A percentile compares a stretch with the other conserved stretches of the same genome.
Conservation (phyloP, 2,797 vertebrate genomes). For the Sebastes taczanowskii region DNA sequence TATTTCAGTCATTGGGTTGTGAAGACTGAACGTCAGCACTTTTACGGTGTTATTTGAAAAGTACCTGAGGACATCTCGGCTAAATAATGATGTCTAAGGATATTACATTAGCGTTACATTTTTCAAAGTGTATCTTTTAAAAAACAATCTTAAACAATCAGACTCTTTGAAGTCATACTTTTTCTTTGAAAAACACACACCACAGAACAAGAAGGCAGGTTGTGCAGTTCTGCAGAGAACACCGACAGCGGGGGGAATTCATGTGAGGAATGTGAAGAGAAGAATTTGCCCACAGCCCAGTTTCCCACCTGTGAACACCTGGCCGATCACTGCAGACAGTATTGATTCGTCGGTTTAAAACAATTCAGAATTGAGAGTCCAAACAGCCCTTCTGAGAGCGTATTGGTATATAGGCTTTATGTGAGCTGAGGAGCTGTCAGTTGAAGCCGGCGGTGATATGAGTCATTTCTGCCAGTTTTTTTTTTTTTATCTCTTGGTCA, state of each 20-base stretch:
- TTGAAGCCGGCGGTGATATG: background rate
- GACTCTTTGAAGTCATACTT: too few species aligned
- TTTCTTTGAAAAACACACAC: too few species aligned
- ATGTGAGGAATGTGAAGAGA: background rate
- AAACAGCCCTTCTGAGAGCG: background rate
- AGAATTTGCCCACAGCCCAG: background rate
- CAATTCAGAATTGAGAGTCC: background rate
- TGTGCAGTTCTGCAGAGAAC: background rate
- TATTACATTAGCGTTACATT: accelerated
- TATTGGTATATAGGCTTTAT: background rate
- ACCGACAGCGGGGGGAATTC: background rate
- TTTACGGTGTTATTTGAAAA: too few species aligned
- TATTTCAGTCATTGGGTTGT: too few species aligned
- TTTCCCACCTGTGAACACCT: conserved; percentile 1
- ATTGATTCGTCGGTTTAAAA: background rate
- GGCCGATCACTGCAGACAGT: background rate
- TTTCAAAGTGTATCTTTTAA: too few species aligned
- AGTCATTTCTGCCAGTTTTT: background rate
- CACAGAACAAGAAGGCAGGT: background rate
- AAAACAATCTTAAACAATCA: too few species aligned
- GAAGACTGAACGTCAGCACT: too few species aligned
- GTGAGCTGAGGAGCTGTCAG: background rate
- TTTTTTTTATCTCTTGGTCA: background rate
- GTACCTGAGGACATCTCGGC: too few species aligned
- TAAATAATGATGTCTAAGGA: too few species aligned